Base-by-base conservation (phyloP, 1,140 invertebrate genomes). In the Drosophila melanica region DNA sequence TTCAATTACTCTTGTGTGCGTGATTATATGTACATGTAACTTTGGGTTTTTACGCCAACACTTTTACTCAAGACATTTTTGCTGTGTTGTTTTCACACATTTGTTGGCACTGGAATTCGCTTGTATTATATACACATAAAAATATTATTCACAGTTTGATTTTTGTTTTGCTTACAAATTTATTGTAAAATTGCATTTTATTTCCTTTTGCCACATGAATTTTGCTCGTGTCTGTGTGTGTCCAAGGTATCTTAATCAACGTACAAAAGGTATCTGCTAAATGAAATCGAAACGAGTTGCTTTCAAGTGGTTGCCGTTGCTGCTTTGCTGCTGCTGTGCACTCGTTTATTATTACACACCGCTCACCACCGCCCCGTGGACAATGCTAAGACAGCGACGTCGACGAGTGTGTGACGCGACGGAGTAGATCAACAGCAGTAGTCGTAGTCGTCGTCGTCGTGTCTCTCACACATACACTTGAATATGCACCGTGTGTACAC, bases 201-300 rank as follows among this genome's bases (percentile, higher is more conserved):
- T 75, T 80, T 87, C 85, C 75, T 81, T 72, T 77, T 89, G 27
- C 51, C 51, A 69, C 47, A 70, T 66, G 14, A 53, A 64, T 55
- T 63, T 67, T 71, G 54, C 58, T 79, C 45, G 51, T 87, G 69
- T 79, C 50, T 82, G 64, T 70, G 63, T 70, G 63, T 81, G 64
- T 71, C 76, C 80, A 90, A 90, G 86, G 81, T 90, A 90, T 90
- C 81, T 90, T 90, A 90, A 90, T 89, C 87, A 80, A 90, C 87
- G 87, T 90, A 87, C 87, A 90, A 90, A 90, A 90, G 82, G 87
- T 90, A 90, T 90, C 87, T 90, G 87, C 87, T 90, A 90, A 90
- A 90, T 87, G 82, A 90, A 90, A 90, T 90, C 87, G 87, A 90
- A 90, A 90, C 87, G 82, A 90, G 87, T 90, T 90, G 87, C 89